Evolutionary conservation across 2,113 vertebrate species (phyloP).

Genomic region (Lepisosteus osseus): DNA sequence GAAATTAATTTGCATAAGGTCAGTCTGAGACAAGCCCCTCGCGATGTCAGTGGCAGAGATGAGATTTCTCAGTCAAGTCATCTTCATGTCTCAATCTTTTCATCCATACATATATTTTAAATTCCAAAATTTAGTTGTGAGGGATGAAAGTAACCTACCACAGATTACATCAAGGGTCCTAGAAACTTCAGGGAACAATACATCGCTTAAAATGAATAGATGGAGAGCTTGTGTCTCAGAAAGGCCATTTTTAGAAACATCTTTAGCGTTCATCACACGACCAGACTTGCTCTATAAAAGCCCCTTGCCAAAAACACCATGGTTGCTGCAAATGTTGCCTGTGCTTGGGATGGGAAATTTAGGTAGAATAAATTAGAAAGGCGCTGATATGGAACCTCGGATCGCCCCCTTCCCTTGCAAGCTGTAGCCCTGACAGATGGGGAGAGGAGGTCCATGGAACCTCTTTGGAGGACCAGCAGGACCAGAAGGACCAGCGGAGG

Average conservation of each 20-base stretch:
- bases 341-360: conserved; percentile 65
- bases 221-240: too few relatives aligned
- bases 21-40: conserved; percentile 44
- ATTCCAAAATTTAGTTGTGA: conserved; percentile 50
- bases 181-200: conserved; percentile 29
- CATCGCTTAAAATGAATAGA: conserved; percentile 5
- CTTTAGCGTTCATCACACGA: background rate
- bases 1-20: conserved; percentile 43
- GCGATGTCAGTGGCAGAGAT: conserved; percentile 46
- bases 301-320: conserved; percentile 29
- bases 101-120: conserved; percentile 40
- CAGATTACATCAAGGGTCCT: conserved; percentile 34
- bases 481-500: background rate
- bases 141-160: conserved; percentile 45
- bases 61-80: conserved; percentile 54
- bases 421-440: conserved; percentile 66
- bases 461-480: conserved; percentile 26
- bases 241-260: background rate
- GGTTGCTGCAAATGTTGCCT: conserved; percentile 60
- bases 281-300: background rate
- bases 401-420: conserved; percentile 49
- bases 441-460: conserved; percentile 26
- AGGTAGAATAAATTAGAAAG: conserved; percentile 72
- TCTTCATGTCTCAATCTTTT: conserved; percentile 51
- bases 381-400: conserved; percentile 63